Evolutionary conservation across 2,888 invertebrate genomes (phyloP).

Genomic region (Spodoptera exigua): DNA sequence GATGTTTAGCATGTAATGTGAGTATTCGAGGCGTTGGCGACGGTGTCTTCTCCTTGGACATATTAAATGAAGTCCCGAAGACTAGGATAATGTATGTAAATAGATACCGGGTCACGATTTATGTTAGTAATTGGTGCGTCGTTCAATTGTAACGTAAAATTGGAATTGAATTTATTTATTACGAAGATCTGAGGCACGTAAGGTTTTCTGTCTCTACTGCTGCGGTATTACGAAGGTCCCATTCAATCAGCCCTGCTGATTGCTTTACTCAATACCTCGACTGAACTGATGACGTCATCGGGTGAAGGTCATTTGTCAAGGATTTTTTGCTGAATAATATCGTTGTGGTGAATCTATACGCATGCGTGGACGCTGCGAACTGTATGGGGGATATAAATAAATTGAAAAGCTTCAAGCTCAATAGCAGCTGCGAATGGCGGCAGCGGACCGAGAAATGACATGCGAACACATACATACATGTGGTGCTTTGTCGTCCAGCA

Average conservation of each 20-base stretch:
- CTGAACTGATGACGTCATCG: slow-evolving; percentile 38
- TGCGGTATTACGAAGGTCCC: slow-evolving; percentile 22
- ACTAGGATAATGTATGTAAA: slow-evolving; percentile 72
- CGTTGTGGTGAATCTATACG: slow-evolving; percentile 42
- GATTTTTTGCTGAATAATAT: slow-evolving; percentile 54
- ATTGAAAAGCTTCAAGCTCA: slow-evolving; percentile 48
- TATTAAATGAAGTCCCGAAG: slow-evolving; percentile 69
- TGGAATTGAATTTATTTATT: slow-evolving; percentile 59
- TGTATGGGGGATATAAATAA: slow-evolving; percentile 47
- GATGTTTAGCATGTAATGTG: slow-evolving; percentile 50
- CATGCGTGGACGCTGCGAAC: slow-evolving; percentile 42
- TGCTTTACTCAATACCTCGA: slow-evolving; percentile 7
- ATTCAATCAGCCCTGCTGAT: slow-evolving; percentile 44
- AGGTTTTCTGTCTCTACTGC: slow-evolving; percentile 27
- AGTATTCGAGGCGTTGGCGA: slow-evolving; percentile 24
- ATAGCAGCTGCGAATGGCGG: slow-evolving; percentile 43
- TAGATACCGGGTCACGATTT: slow-evolving; percentile 65
- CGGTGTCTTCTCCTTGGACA: slow-evolving; percentile 57
- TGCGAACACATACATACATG: slow-evolving; percentile 34
- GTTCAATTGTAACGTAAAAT: slow-evolving; percentile 52
- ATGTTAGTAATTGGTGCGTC: slow-evolving; percentile 62
- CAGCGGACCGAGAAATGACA: slow-evolving; percentile 54
- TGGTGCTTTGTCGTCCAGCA: slow-evolving; percentile 34
- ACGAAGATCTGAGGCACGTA: slow-evolving; percentile 41
- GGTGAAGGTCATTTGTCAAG: slow-evolving; percentile 48